These are phyloP conservation scores for Gouania willdenowi DNA, from an alignment of 2,797 vertebrate species.

Conservation along the genomic window DNA sequence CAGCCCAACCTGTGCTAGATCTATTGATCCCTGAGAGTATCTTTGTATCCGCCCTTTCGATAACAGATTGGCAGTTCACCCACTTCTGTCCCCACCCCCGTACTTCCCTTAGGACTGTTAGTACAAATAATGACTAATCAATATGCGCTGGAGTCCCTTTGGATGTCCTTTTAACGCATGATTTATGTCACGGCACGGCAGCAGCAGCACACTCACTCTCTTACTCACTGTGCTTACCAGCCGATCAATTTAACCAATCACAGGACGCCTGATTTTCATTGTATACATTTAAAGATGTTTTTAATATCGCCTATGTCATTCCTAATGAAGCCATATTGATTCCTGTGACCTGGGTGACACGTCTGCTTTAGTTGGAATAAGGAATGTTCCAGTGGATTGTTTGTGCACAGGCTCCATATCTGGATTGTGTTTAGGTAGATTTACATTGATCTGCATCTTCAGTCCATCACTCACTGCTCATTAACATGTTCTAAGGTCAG, in stretches of 20 bases:
- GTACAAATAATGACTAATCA: slow-evolving; percentile 93
- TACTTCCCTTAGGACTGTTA: slow-evolving; percentile 77
- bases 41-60: slow-evolving; percentile 12
- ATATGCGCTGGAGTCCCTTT: slow-evolving; percentile 82
- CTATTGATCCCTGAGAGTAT: slow-evolving; percentile 41
- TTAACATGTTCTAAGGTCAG: slow-evolving; percentile 9
- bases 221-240: slow-evolving; percentile 35
- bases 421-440: slow-evolving; percentile 41
- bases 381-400: background rate
- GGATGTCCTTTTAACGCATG: slow-evolving; percentile 85
- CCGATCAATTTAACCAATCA: slow-evolving; percentile 56
- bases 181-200: slow-evolving; percentile 78
- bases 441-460: slow-evolving; percentile 19
- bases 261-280: slow-evolving; percentile 13
- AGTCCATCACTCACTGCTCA: slow-evolving; percentile 28
- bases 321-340: slow-evolving; percentile 1
- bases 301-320: slow-evolving; percentile 6
- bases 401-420: too few relatives aligned
- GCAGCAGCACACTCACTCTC: slow-evolving; percentile 57
- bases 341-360: background rate
- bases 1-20: slow-evolving; percentile 32
- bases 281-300: slow-evolving; percentile 13
- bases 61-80: slow-evolving; percentile 44
- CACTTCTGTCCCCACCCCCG: background rate
- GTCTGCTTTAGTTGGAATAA: slow-evolving; percentile 1